Evolutionary conservation across 2,888 invertebrate genomes (phyloP), one percentile per base, ranked within the genome.

Genomic region (Carcina quercana): DNA sequence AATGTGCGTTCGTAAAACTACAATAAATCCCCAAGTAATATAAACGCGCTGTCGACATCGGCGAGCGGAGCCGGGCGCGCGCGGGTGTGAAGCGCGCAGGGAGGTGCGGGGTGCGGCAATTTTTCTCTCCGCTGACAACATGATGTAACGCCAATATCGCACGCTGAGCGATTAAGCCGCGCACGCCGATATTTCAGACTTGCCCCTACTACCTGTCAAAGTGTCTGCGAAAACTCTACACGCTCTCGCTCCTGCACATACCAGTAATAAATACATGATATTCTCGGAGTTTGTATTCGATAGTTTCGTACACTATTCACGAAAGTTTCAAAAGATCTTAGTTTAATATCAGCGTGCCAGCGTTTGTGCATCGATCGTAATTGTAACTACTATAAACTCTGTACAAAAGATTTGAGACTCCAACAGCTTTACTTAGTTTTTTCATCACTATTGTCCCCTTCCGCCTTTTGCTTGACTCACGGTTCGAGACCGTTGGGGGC

Each of bases 91-190:
- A 47, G 49, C 40, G 44, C 47, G 47, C 43, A 45, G 50, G 57
- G 60, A n/a, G 58, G 64, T 53, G 59, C 55, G 65, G 61, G 65
- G 66, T 59, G 70, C 67, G 69, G 76, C 79, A 80, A 80, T 83
- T 82, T 83, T 80, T 82, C 82, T 82, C 79, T 72, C 60, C 68
- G 76, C 78, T 83, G 82, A 82, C 82, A 82, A 82, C 80, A 80
- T 80, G 80, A 80, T 80, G 82, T 82, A 82, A 82, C 79, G 79
- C 78, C 82, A 82, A 83, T 83, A 83, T 80, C 80, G 76, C 76
- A 73, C 79, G 68, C 78, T 78, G 79, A 80, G 70, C 80, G 82
- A 83, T 83, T 82, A 83, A 80, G 80, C 80, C 80, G 80, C 80
- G 78, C 65, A 72, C 71, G 72, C 73, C 79, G 75, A 80, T 80